phyloP scores from a whole-genome alignment of 1,140 invertebrate genomes.

The Nylanderia fulva region DNA sequence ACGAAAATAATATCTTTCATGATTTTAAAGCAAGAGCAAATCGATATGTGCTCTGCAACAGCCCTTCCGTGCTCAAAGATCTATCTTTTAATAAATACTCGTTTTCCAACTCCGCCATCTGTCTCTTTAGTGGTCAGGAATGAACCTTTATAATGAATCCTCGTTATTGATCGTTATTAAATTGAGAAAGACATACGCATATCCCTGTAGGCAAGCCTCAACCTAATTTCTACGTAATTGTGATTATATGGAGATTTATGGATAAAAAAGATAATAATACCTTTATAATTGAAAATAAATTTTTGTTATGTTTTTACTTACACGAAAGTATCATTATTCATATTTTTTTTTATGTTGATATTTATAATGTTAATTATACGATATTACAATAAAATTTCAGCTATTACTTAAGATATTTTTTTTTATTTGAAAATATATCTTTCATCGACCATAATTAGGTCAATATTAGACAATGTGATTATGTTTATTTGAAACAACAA shows the following conservation, averaged over 20 bases:
- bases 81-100: constrained; percentile 60
- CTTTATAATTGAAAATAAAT: too few species aligned
- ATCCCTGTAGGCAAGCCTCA: background rate
- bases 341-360: too few species aligned
- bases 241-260: background rate
- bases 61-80: background rate
- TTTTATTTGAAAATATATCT: too few species aligned
- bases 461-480: too few species aligned
- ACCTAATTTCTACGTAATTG: constrained; percentile 26
- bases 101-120: background rate
- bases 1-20: constrained; percentile 34
- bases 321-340: too few species aligned
- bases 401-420: too few species aligned
- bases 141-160: constrained; percentile 45
- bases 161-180: constrained; percentile 46
- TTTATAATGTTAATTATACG: too few species aligned
- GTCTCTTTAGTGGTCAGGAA: constrained; percentile 39
- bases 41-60: constrained; percentile 54
- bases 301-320: too few species aligned
- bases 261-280: too few species aligned
- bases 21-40: constrained; percentile 48
- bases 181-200: constrained; percentile 11
- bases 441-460: too few species aligned
- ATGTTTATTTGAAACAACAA: too few species aligned
- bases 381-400: too few species aligned